phyloP scores from a whole-genome alignment of 2,888 invertebrate genomes.

The Drosophila anceps region DNA sequence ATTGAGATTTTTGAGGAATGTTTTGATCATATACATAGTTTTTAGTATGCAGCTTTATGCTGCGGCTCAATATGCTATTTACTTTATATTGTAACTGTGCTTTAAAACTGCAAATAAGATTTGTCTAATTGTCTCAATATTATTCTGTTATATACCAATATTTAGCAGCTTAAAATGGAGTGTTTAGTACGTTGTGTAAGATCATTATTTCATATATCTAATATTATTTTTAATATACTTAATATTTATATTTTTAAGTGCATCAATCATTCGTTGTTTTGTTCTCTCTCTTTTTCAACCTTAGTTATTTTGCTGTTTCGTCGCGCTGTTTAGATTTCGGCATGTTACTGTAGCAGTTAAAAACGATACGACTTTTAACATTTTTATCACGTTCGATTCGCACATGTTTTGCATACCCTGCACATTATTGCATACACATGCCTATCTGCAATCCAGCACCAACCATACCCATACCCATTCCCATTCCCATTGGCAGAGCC shows the following conservation, averaged over 20 bases:
- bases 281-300: too few relatives aligned
- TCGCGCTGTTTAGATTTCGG: constrained; percentile 55
- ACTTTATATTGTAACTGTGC: too few relatives aligned
- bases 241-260: not conserved
- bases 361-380: constrained; percentile 64
- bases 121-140: not conserved
- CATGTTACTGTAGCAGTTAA: constrained; percentile 32
- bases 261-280: not conserved
- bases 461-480: constrained; percentile 20
- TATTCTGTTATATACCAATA: not conserved
- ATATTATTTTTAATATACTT: too few relatives aligned
- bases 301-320: constrained; percentile 1
- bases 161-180: too few relatives aligned
- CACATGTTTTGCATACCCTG: constrained; percentile 83
- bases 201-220: not conserved
- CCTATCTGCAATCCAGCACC: constrained; percentile 49
- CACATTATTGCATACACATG: constrained; percentile 55
- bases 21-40: not conserved
- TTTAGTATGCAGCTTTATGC: not conserved
- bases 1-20: not conserved
- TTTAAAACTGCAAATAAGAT: too few relatives aligned
- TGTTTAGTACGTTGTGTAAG: too few relatives aligned
- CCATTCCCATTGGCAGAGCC: not conserved
- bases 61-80: too few relatives aligned
- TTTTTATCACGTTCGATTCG: constrained; percentile 83